phyloP scores from a whole-genome alignment of 1,140 invertebrate species.

The Meteorus sp. region DNA sequence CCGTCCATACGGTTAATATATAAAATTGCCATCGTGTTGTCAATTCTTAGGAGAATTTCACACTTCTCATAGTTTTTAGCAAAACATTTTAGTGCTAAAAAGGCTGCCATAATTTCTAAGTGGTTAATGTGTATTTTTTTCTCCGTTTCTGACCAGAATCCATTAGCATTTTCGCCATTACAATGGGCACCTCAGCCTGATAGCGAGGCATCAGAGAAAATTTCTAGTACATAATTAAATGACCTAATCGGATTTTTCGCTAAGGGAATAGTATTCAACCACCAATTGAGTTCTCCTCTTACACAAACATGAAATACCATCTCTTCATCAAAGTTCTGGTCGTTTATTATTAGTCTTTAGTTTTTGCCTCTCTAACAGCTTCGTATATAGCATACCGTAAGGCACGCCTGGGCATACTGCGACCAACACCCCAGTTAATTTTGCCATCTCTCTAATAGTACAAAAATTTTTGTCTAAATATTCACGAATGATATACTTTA shows the following conservation, averaged over 20 bases:
- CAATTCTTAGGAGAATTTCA: constrained; percentile 22
- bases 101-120: constrained; percentile 21
- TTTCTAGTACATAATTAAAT: neutral
- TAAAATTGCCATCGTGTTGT: constrained; percentile 23
- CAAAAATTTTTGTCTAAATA: too few species aligned
- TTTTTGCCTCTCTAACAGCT: neutral
- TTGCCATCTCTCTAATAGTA: too few species aligned
- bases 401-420: too few species aligned
- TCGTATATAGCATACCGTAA: too few species aligned
- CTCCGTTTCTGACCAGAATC: constrained; percentile 15
- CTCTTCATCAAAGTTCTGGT: neutral
- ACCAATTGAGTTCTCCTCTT: neutral
- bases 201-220: constrained; percentile 16
- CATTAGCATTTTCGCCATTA: neutral
- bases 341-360: neutral
- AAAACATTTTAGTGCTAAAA: constrained; percentile 19
- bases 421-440: too few species aligned
- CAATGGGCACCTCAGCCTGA: constrained; percentile 3
- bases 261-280: neutral
- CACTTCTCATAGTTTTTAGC: neutral
- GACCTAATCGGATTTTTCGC: neutral
- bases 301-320: neutral
- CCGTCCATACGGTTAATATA: constrained; percentile 28
- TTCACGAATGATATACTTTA: too few species aligned
- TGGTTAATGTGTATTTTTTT: constrained; percentile 12